Evolutionary conservation across 2,797 vertebrate species (phyloP).

Genomic region (Semotilus atromaculatus): DNA sequence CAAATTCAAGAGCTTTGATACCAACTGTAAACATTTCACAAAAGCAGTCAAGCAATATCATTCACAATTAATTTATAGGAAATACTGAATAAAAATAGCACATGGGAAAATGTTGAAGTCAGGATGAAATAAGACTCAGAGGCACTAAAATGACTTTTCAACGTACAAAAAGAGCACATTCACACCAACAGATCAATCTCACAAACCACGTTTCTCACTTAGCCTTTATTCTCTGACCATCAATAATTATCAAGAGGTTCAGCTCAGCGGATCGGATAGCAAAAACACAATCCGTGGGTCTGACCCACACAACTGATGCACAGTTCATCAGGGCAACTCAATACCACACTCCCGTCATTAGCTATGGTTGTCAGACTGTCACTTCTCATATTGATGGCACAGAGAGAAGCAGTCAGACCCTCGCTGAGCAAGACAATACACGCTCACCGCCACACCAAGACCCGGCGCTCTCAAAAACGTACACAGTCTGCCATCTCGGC

Average conservation of each 20-base stretch:
- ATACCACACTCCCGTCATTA: conserved; percentile 45
- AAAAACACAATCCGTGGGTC: conserved; percentile 23
- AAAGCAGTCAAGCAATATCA: background rate
- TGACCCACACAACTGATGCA: conserved; percentile 1
- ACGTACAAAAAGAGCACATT: background rate
- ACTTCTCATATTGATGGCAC: conserved; percentile 43
- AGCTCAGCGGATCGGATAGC: conserved; percentile 14
- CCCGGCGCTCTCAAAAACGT: background rate
- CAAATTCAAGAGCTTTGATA: conserved; percentile 5
- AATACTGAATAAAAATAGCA: background rate
- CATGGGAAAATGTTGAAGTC: background rate
- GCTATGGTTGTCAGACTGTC: conserved; percentile 50
- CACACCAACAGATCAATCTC: conserved; percentile 2
- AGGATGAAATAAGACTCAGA: background rate
- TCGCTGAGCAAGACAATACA: conserved; percentile 31
- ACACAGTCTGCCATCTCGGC: conserved; percentile 6
- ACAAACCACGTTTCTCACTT: conserved; percentile 18
- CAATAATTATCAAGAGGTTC: conserved; percentile 26
- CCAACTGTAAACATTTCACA: background rate
- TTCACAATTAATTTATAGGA: background rate
- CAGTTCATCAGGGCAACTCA: conserved; percentile 10
- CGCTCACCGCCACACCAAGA: background rate
- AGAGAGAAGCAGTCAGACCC: conserved; percentile 32
- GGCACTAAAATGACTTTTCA: background rate
- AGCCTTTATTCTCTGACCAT: conserved; percentile 13